Conservation (phyloP, 2,888 invertebrate genomes). For the Antitype chi region DNA sequence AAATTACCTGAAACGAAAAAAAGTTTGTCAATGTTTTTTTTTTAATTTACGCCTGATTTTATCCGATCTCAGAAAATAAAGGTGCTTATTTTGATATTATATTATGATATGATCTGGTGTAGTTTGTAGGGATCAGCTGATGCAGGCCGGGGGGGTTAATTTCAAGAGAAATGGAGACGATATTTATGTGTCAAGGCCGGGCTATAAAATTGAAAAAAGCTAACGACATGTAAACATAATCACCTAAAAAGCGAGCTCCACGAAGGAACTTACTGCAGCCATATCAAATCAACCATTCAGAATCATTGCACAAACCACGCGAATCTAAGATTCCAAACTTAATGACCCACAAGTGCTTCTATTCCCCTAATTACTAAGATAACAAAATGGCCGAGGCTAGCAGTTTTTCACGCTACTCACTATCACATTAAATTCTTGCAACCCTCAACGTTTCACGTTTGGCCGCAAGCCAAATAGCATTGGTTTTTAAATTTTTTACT, state of each 20-base stretch:
- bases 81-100: no score
- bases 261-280: background rate
- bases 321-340: constrained; percentile 31
- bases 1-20: background rate
- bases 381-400: constrained; percentile 47
- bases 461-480: constrained; percentile 83
- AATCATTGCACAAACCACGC: background rate
- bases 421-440: constrained; percentile 65
- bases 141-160: no score
- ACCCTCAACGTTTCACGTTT: constrained; percentile 67
- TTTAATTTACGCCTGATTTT: no score
- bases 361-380: constrained; percentile 54
- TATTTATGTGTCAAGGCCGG: no score
- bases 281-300: background rate
- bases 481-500: constrained; percentile 84
- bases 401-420: constrained; percentile 55
- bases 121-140: no score
- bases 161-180: no score
- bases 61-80: no score
- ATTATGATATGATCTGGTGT: no score
- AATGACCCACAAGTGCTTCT: constrained; percentile 9
- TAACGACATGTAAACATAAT: no score
- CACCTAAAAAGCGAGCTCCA: background rate
- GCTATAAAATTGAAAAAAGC: no score
- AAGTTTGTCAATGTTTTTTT: no score